Percentiles rank a stretch among this genome's conserved stretches.
phyloP scores from a whole-genome alignment of 2,797 vertebrate genomes.

The Spheniscus humboldti region DNA sequence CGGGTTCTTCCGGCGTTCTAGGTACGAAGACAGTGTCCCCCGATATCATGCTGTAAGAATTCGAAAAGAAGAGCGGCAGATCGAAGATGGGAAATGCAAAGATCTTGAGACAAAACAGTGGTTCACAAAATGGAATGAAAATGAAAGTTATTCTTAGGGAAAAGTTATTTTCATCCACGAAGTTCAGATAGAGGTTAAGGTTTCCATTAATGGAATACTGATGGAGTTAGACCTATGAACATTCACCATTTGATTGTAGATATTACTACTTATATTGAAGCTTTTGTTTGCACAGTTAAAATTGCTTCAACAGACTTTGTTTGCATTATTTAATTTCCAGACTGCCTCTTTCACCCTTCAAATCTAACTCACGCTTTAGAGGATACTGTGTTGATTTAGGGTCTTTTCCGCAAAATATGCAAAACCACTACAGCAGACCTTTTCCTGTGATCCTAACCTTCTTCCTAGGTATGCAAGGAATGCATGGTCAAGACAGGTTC shows the following conservation, averaged over 20 bases:
- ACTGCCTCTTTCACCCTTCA: constrained; percentile 37
- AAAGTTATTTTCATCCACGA: not conserved
- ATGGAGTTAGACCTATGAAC: constrained; percentile 29
- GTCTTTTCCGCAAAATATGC: not conserved
- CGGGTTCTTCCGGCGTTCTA: constrained; percentile 94
- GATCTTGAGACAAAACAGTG: constrained; percentile 88
- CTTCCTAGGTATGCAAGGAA: not conserved
- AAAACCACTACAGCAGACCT: not conserved
- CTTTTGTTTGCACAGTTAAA: constrained; percentile 70
- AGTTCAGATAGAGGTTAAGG: constrained; percentile 2
- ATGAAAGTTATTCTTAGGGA: constrained; percentile 88
- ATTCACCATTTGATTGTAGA: constrained; percentile 53
- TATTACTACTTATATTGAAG: constrained; percentile 34
- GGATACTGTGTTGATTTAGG: not conserved
- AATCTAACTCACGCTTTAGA: constrained; percentile 2
- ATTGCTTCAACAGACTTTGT: constrained; percentile 42
- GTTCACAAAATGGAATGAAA: constrained; percentile 92
- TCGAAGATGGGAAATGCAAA: constrained; percentile 77
- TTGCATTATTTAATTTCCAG: constrained; percentile 68
- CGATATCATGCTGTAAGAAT: constrained; percentile 94
- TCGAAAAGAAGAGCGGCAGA: constrained; percentile 83
- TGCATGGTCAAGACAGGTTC: not conserved
- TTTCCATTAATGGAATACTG: constrained; percentile 18
- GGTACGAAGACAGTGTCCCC: constrained; percentile 89
- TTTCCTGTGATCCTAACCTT: not conserved